These are phyloP conservation scores for Gasteruption jaculator DNA, from an alignment of 2,888 invertebrate genomes.

Conservation along the genomic window DNA sequence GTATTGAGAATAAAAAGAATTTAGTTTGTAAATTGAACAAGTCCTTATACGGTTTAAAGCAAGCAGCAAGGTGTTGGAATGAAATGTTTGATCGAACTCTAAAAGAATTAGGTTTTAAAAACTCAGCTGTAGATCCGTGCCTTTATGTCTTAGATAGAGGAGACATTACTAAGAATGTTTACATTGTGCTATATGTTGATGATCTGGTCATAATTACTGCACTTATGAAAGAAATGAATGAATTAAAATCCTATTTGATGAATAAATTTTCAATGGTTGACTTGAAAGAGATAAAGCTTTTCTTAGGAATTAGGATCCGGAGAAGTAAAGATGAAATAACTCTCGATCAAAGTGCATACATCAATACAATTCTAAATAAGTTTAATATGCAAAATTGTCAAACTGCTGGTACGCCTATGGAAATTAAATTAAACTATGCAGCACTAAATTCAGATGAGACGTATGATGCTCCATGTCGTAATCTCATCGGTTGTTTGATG, in stretches of 20 bases:
- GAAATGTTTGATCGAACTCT: conserved; percentile 9
- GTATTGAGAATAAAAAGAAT: background rate
- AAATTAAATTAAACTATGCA: conserved; percentile 15
- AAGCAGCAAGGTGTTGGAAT: conserved; percentile 17
- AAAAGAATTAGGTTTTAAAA: conserved; percentile 4
- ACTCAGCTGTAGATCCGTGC: conserved; percentile 14
- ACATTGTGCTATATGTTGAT: too few relatives aligned
- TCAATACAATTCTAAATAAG: conserved; percentile 19
- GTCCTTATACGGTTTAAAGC: conserved; percentile 13
- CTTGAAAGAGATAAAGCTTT: conserved; percentile 16
- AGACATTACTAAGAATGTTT: conserved; percentile 5
- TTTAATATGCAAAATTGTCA: conserved; percentile 27
- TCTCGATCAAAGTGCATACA: conserved; percentile 24
- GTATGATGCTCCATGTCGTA: conserved; percentile 16
- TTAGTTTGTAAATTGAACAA: conserved; percentile 11
- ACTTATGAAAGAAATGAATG: conserved; percentile 3
- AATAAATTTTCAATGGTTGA: conserved; percentile 15
- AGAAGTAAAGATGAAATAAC: conserved; percentile 11
- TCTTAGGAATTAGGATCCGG: conserved; percentile 16
- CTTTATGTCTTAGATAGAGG: conserved; percentile 10
- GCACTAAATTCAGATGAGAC: conserved; percentile 11
- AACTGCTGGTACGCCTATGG: conserved; percentile 18
- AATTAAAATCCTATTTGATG: conserved; percentile 10
- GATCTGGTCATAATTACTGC: too few relatives aligned
- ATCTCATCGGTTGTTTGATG: conserved; percentile 21